These are phyloP conservation scores for Tragelaphus imberbis DNA, from an alignment of 2,113 vertebrate species.

Conservation along the genomic window DNA sequence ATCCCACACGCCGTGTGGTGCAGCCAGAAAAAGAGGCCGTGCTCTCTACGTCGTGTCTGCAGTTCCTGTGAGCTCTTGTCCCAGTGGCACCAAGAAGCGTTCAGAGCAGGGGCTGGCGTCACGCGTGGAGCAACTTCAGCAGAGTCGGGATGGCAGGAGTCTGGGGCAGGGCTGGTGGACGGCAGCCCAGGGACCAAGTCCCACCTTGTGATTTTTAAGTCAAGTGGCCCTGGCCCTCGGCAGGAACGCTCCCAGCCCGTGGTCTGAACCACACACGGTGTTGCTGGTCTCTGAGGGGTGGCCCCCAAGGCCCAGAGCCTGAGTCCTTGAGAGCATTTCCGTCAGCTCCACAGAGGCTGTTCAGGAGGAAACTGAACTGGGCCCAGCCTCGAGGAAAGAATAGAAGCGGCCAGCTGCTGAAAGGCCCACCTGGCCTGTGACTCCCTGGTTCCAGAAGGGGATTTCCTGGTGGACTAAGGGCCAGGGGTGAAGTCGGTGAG, in stretches of 20 bases:
- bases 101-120: too few relatives aligned
- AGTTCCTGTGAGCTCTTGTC: accelerated
- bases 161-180: background rate
- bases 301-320: accelerated
- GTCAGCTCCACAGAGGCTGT: background rate
- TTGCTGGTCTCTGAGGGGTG: accelerated
- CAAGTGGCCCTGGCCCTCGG: too few relatives aligned
- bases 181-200: accelerated
- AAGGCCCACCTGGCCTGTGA: background rate
- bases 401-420: accelerated
- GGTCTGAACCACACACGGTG: accelerated
- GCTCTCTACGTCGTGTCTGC: accelerated
- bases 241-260: accelerated
- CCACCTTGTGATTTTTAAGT: background rate
- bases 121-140: accelerated
- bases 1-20: background rate
- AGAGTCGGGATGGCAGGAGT: accelerated
- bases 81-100: accelerated
- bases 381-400: accelerated
- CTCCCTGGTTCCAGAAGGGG: background rate
- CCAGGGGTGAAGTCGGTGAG: accelerated
- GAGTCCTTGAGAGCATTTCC: accelerated
- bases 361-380: too few relatives aligned
- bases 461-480: accelerated
- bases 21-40: background rate